Evolutionary conservation across 1,140 invertebrate genomes (phyloP).

Genomic region (Bombus turneri): DNA sequence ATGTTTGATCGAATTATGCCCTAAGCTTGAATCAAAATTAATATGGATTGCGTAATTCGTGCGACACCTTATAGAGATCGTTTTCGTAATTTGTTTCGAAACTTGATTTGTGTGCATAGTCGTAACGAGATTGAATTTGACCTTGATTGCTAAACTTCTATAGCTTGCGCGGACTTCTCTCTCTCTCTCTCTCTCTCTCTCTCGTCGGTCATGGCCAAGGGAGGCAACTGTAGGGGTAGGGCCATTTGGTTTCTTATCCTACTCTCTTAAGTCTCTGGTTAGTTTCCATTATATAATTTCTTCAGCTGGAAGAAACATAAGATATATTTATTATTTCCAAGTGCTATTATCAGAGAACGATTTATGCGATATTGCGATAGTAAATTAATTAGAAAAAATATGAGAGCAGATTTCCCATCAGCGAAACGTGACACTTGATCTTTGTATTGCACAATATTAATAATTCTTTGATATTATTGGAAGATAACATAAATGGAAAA

Average conservation of each 20-base stretch:
- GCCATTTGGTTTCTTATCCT: background rate
- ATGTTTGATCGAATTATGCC: slow-evolving; percentile 8
- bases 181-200: slow-evolving; percentile 17
- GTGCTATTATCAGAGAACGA: background rate
- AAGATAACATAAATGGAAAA: slow-evolving; percentile 24
- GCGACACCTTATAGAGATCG: background rate
- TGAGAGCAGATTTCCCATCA: background rate
- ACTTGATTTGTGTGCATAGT: slow-evolving; percentile 39
- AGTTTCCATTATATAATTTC: background rate
- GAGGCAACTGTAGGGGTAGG: slow-evolving; percentile 1
- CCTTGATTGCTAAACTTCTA: slow-evolving; percentile 48
- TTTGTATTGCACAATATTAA: slow-evolving; percentile 3
- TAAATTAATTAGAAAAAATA: background rate
- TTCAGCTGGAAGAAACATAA: background rate
- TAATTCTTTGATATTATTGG: slow-evolving; percentile 7
- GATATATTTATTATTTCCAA: background rate
- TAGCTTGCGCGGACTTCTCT: slow-evolving; percentile 30
- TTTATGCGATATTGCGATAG: background rate
- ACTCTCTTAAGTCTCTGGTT: background rate
- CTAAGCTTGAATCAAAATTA: background rate
- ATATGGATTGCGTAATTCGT: background rate
- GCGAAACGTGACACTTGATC: background rate
- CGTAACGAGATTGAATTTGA: slow-evolving; percentile 32
- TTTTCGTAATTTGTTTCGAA: slow-evolving; percentile 18
- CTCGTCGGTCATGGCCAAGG: slow-evolving; percentile 60